Conservation (phyloP, 2,888 invertebrate species). For the Synanthedon andrenaeformis region DNA sequence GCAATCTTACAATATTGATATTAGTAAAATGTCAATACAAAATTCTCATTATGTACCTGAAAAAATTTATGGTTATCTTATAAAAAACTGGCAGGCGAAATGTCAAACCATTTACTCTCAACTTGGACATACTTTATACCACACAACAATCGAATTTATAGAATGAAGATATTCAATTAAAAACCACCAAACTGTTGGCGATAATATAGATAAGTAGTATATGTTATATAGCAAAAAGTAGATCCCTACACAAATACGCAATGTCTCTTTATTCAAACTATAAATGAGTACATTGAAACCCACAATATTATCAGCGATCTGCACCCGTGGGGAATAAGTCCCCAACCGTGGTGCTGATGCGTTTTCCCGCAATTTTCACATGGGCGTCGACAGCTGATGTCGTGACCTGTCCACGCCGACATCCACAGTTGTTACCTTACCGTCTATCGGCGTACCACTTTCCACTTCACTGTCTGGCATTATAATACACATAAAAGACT, state of each 20-base stretch:
- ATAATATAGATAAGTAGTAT: not conserved
- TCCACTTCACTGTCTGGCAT: constrained; percentile 85
- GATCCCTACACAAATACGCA: not conserved
- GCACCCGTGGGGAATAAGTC: not conserved
- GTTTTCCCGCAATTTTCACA: constrained; percentile 26
- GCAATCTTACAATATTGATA: too few species aligned
- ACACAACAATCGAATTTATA: not conserved
- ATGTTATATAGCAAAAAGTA: not conserved
- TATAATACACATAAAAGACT: constrained; percentile 90
- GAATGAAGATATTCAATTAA: not conserved
- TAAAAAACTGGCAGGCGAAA: too few species aligned
- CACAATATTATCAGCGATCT: not conserved
- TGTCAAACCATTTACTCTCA: too few species aligned
- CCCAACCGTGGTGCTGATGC: too few species aligned
- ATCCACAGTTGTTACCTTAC: constrained; percentile 72
- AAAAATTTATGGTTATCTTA: too few species aligned
- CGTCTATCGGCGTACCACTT: constrained; percentile 70
- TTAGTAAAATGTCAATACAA: too few species aligned
- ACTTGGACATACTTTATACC: not conserved
- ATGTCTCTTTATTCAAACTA: too few species aligned
- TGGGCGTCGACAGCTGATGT: constrained; percentile 64
- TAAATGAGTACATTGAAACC: too few species aligned
- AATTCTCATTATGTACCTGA: too few species aligned
- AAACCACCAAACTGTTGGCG: not conserved
- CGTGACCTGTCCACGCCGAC: constrained; percentile 68